Base-by-base conservation (phyloP, 2,797 vertebrate species). In the Lepus oiostolus region DNA sequence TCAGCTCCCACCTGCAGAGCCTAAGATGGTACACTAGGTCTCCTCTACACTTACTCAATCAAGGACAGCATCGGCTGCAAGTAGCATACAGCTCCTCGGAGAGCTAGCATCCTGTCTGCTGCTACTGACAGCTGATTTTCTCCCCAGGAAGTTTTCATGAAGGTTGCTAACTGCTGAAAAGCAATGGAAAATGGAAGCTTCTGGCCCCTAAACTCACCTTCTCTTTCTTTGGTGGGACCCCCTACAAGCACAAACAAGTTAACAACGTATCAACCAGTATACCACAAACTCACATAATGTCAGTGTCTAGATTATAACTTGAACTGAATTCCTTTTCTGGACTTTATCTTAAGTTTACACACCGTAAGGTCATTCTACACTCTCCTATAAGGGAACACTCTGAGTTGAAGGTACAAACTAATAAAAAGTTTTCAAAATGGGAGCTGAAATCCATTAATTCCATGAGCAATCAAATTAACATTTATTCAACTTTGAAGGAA, bases 21-120 rank as follows among this genome's bases (percentile, higher is more conserved):
- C 30, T 67, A 95, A 96, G 93, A 82, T 94, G 1, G 5, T 85
- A 77, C 47, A 85, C 0, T 12, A 93, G 97, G 97, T 85, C 19
- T 97, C 76, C 91, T 98, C 90, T 58, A 97, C 86, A 94, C 85
- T 98, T 95, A 97, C 95, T 97, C 96, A 97, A 98, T 97, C 97
- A 91, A 91, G 82, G 83, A 94, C 85, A 35, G 76, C 86, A 95
- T 50, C 85, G 71, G 58, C 88, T 97, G 81, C 92, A 96, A 89
- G 91, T 96, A 96, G 81, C 82, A 94, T 90, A 92, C 83, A 96
- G 90, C 70, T 97, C 90, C 95, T 97, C 93, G 97, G 93, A 91
- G 88, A 97, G 92, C 68, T 97, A 81, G 74, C 90, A 82, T 95
- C 95, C 94, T 90, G 62, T 63, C 85, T 87, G 74, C 75, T 97